Evolutionary conservation across 2,888 invertebrate species (phyloP), one percentile per base, ranked within the genome.

Genomic region (Molorchus minor): DNA sequence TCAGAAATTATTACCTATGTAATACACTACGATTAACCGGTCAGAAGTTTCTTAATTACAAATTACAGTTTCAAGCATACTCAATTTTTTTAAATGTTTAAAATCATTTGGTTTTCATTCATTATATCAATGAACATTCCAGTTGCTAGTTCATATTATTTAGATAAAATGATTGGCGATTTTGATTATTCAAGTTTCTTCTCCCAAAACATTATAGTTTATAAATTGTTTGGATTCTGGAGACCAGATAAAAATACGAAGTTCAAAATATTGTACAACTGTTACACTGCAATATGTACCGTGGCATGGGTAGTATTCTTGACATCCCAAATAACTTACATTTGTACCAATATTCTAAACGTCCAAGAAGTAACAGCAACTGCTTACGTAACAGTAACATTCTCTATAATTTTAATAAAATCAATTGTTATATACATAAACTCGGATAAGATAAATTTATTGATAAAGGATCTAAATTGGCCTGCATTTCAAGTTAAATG

Each of bases 171-270:
- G n/a, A n/a, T n/a, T n/a, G n/a, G n/a, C 25, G 25, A 25, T 5
- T 30, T 15, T 17, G 30, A 45, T 17, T 45, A 16, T 8, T 30
- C 17, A 4, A 1, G 8, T 15, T 45, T 7, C 17, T 45, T 45
- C 16, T 17, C 16, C 1, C 30, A 16, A 2, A 45, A 45, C 2
- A 15, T 30, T 2, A 0, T 45, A 1, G 10, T 45, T 10, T 45
- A 7, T 40, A 58, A 53, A 36, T 13, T 58, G 2, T 21, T 53
- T 25, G 58, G 58, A 10, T 58, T 35, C 17, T 58, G 53, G 53
- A 58, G 35, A 47, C 58, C 58, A 13, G 52, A 58, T 13, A 29
- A 58, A 25, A 19, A 46, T 13, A 58, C 53, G 53, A 45, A 13
- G 21, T 47, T 21, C 13, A 58, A 47, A 35, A 41, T 10, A 21